Conservation (phyloP, 2,888 invertebrate species). For the Lomographa bimaculata region DNA sequence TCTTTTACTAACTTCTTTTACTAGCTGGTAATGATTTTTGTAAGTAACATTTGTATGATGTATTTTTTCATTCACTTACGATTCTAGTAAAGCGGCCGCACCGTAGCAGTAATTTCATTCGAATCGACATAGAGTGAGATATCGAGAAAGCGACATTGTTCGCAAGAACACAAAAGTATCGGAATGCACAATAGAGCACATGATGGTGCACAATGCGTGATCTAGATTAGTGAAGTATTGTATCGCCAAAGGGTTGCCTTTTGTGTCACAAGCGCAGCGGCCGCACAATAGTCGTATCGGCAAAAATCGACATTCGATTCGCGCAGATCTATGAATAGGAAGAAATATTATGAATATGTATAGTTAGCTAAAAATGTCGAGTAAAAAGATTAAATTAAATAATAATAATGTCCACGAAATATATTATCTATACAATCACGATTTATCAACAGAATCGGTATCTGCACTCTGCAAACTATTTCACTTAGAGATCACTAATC, state of each 20-base stretch:
- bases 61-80: background rate
- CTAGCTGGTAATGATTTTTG: too few species aligned
- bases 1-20: too few species aligned
- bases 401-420: too few species aligned
- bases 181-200: conserved; percentile 18
- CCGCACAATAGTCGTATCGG: conserved; percentile 37
- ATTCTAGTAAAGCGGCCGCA: too few species aligned
- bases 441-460: too few species aligned
- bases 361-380: too few species aligned
- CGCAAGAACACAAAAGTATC: conserved; percentile 44
- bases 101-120: conserved; percentile 36
- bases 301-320: conserved; percentile 36
- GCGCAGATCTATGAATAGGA: conserved; percentile 34
- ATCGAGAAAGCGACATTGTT: conserved; percentile 45
- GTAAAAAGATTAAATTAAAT: too few species aligned
- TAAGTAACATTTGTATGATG: too few species aligned
- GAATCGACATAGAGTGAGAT: conserved; percentile 63
- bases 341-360: background rate
- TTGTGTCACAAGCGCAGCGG: conserved; percentile 46
- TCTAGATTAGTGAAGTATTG: conserved; percentile 72
- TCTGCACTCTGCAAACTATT: too few species aligned
- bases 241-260: conserved; percentile 68
- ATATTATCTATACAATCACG: too few species aligned
- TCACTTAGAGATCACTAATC: too few species aligned
- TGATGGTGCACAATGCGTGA: conserved; percentile 37